phyloP scores from a whole-genome alignment of 2,888 invertebrate species.

The Amitus sp. region DNA sequence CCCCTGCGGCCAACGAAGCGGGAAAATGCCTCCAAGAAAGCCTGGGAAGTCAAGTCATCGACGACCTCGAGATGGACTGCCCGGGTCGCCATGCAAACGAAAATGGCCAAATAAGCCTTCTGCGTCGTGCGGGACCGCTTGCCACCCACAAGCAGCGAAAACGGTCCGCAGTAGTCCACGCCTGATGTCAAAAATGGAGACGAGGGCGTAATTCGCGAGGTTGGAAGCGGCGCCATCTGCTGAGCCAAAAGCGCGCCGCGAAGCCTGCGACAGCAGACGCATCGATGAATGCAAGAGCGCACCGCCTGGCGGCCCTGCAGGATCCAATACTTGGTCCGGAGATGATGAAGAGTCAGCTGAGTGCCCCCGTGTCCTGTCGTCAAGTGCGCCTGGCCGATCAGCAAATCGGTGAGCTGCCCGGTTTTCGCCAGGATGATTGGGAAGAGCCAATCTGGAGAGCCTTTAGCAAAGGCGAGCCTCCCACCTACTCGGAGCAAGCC shows the following conservation, averaged over 20 bases:
- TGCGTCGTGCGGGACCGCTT: slow-evolving; percentile 10
- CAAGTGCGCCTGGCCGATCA: slow-evolving; percentile 9
- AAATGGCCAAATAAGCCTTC: slow-evolving; percentile 18
- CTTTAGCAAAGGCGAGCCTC: slow-evolving; percentile 6
- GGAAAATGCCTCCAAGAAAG: slow-evolving; percentile 19
- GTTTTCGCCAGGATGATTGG: slow-evolving; percentile 12
- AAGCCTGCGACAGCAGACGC: slow-evolving; percentile 8
- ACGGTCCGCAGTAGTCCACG: slow-evolving; percentile 17
- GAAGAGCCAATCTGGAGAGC: slow-evolving; percentile 1
- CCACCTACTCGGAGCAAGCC: slow-evolving; percentile 14
- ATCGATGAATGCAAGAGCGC: not conserved
- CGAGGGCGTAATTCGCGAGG: not conserved
- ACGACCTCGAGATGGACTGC: slow-evolving; percentile 24
- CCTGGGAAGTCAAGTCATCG: slow-evolving; percentile 8
- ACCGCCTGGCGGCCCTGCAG: slow-evolving; percentile 2
- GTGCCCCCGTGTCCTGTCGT: slow-evolving; percentile 10
- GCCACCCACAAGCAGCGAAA: slow-evolving; percentile 10
- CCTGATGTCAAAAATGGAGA: slow-evolving; percentile 11
- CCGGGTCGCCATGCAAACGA: slow-evolving; percentile 13
- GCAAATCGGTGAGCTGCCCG: slow-evolving; percentile 1
- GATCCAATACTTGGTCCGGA: slow-evolving; percentile 9
- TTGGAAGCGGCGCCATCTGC: slow-evolving; percentile 12
- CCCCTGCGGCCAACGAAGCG: slow-evolving; percentile 18
- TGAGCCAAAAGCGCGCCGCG: slow-evolving; percentile 7
- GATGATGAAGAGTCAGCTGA: not conserved